Conservation (phyloP, 2,113 vertebrate genomes). For the Rhegmatorhina hoffmannsi region DNA sequence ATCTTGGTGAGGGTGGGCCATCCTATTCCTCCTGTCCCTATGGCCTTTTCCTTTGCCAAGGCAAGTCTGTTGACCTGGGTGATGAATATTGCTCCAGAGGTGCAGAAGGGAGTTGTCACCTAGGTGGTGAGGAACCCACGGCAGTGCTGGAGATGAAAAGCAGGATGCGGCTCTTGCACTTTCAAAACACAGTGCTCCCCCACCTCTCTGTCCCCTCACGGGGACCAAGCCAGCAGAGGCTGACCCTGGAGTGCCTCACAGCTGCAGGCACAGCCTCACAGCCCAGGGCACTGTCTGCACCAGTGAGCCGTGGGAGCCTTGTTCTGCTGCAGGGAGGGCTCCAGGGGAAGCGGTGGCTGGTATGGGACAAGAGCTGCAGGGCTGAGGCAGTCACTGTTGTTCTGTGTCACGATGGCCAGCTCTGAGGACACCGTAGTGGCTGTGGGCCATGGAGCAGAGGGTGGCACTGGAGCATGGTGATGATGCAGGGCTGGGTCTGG, state of each 20-base stretch:
- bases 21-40: rapidly evolving
- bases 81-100: not conserved
- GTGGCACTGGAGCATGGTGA: not conserved
- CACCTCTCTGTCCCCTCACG: not conserved
- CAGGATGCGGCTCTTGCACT: not conserved
- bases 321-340: not conserved
- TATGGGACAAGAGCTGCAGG: not conserved
- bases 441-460: not conserved
- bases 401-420: rapidly evolving
- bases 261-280: not conserved
- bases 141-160: not conserved
- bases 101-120: not conserved
- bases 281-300: not conserved
- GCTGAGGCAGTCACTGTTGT: not conserved
- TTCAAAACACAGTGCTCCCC: not conserved
- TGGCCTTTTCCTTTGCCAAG: not conserved
- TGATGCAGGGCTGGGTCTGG: not conserved
- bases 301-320: too few species aligned
- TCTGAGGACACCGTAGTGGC: not conserved
- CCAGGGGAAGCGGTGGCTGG: not conserved
- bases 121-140: not conserved
- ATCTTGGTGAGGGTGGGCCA: not conserved
- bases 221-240: not conserved
- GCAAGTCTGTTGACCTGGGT: not conserved
- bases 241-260: not conserved